Base-by-base conservation (phyloP, 2,888 invertebrate species). In the Lithophane leautieri region DNA sequence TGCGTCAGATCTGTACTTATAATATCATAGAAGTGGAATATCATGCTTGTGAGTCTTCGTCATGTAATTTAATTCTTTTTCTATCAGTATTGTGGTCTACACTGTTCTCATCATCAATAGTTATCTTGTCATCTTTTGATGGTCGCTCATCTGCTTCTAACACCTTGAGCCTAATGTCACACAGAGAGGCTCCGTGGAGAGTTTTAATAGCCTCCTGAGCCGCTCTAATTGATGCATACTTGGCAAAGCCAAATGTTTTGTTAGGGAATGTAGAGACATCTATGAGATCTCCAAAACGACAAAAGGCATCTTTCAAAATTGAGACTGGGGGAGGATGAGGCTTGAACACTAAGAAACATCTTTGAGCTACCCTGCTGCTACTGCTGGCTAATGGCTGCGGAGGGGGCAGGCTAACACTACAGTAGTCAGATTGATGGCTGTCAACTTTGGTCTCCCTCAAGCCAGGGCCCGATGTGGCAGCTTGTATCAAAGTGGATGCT, bases 191-290 rank as follows among this genome's bases (percentile, higher is more conserved):
- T 4, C 98, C 99, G 93, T 99, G 98, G 54, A 99, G 93, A 14
- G 92, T 92, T 65, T 79, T 91, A 70, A 98, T 98, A 7, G 98
- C 98, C 84, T 97, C 97, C 83, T 97, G 97, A 0, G 99, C 99
- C 81, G 98, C 97, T 67, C 97, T 97, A 73, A 97, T 97, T 56
- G 97, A 97, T 9, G 98, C 98, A 96, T 98, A 99, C 92, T 98
- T 99, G 1, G 98, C 99, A 95, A 99, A 99, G 0, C 99, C 99
- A 95, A 98, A 99, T 91, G 98, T 99, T 94, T 98, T 98, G 90
- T 99, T 98, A 73, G 98, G 98, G 84, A 99, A 96, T 93, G 99
- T 97, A 91, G 98, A 98, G 1, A 99, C 98, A 92, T 99, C 99
- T 85, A 99, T 99, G 6, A 99, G 97, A 92, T 98, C 97, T 14